Base-by-base conservation (phyloP, 2,888 invertebrate genomes). In the Diarsia mendica region DNA sequence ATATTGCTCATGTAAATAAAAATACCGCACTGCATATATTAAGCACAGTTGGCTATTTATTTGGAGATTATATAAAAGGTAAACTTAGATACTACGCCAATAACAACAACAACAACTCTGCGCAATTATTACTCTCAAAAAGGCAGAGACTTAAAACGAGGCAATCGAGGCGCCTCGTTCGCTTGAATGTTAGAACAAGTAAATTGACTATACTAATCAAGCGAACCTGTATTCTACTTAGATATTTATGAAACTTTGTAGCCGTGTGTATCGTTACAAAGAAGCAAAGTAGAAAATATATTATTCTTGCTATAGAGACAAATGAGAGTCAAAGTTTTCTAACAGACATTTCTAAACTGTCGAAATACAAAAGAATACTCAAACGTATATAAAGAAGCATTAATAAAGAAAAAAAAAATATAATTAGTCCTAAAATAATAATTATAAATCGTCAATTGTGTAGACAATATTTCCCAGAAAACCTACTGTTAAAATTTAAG, bases 401-500 rank as follows among this genome's bases (percentile, higher is more conserved):
- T 65, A 28, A 15, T 11, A 65, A 63, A 58, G 61, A 53, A 13
- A 51, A 66, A 64, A 51, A 0, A 64, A 60, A 71, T 67, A 64
- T 67, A 80, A 76, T 79, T 77, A 84, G 73, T 60, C 44, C 28
- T 77, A 76, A 75, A 74, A 72, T 78, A 49, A 75, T 78, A 80
- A 85, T 85, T 86, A 85, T 85, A 83, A 88, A 88, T 73, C 82
- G 95, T 95, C 95, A 95, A 95, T 95, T 95, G 94, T 91, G 90
- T 95, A 94, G 95, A 95, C 95, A 95, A 95, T 95, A 95, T 92
- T 85, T 90, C 88, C 83, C 80, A 83, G 58, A 75, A 75, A 76
- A 79, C 60, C 49, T 84, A 86, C 84, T 76, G 80, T 83, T 86
- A 84, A 88, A 79, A 79, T 77, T 67, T 85, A 89, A 87, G 85